Percentiles rank a stretch among this genome's conserved stretches.
Conservation (phyloP, 1,140 invertebrate species). For the Platyscapa corneri region DNA sequence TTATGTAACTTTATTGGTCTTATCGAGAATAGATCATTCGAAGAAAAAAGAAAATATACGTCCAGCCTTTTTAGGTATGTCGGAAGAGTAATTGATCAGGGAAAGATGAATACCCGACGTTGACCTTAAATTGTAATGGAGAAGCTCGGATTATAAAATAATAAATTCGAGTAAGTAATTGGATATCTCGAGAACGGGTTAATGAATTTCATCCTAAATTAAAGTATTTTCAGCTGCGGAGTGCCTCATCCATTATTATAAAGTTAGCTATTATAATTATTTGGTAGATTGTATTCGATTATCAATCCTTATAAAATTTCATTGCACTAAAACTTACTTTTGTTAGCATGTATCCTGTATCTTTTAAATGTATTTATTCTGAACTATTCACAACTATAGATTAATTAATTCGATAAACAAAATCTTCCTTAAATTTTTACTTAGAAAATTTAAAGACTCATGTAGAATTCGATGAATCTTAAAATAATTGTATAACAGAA, state of each 20-base stretch:
- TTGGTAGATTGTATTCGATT: not conserved
- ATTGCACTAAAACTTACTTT: not conserved
- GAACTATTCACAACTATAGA: no score
- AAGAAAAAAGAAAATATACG: not conserved
- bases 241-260: not conserved
- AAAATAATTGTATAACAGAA: no score
- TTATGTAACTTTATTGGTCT: not conserved
- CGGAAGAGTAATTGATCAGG: not conserved
- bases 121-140: conserved; percentile 24
- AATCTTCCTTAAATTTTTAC: no score
- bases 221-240: conserved; percentile 23
- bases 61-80: not conserved
- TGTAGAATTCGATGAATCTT: no score
- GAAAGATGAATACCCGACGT: not conserved
- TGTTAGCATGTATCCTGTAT: conserved; percentile 7
- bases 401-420: no score
- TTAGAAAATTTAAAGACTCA: no score
- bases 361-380: not conserved
- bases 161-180: conserved; percentile 28
- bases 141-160: not conserved
- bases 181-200: conserved; percentile 22
- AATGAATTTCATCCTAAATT: conserved; percentile 18
- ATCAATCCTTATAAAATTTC: not conserved
- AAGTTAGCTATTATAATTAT: conserved; percentile 1
- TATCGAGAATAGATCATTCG: not conserved